A percentile compares a stretch with the other conserved stretches of the same genome.
Conservation (phyloP, 1,140 invertebrate species). For the Listronotus oregonensis region DNA sequence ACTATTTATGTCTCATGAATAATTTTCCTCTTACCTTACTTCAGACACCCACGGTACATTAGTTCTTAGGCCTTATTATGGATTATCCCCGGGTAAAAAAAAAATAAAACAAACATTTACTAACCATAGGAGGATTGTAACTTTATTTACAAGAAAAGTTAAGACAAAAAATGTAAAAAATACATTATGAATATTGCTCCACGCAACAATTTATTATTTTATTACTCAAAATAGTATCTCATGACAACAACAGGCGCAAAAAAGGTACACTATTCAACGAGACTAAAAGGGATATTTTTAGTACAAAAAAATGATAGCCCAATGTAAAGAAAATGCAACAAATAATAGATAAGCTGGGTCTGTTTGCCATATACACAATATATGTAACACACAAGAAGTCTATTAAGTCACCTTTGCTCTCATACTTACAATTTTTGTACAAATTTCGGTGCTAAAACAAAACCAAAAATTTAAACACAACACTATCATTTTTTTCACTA, state of each 20-base stretch:
- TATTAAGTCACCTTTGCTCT: background rate
- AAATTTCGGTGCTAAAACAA: slow-evolving; percentile 3
- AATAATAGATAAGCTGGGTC: background rate
- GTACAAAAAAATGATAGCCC: no score
- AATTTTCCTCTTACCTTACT: no score
- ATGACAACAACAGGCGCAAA: slow-evolving; percentile 6
- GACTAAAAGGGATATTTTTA: slow-evolving; percentile 1
- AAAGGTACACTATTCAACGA: slow-evolving; percentile 7
- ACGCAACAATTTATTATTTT: slow-evolving; percentile 10
- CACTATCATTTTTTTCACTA: slow-evolving; percentile 23
- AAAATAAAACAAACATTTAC: no score
- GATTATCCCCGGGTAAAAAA: no score
- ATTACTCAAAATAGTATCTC: slow-evolving; percentile 13
- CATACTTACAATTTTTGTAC: slow-evolving; percentile 5
- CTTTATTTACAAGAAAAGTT: slow-evolving; percentile 13
- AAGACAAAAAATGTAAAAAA: slow-evolving; percentile 12
- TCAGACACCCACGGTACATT: no score
- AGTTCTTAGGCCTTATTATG: no score
- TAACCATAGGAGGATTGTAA: background rate
- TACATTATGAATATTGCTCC: slow-evolving; percentile 10
- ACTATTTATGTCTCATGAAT: no score
- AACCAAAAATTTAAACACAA: background rate
- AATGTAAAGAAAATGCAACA: background rate
- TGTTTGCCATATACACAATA: slow-evolving; percentile 16
- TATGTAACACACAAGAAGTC: slow-evolving; percentile 7